Evolutionary conservation across 2,888 invertebrate genomes (phyloP).

Genomic region (Vannuccia rotundouncinata): DNA sequence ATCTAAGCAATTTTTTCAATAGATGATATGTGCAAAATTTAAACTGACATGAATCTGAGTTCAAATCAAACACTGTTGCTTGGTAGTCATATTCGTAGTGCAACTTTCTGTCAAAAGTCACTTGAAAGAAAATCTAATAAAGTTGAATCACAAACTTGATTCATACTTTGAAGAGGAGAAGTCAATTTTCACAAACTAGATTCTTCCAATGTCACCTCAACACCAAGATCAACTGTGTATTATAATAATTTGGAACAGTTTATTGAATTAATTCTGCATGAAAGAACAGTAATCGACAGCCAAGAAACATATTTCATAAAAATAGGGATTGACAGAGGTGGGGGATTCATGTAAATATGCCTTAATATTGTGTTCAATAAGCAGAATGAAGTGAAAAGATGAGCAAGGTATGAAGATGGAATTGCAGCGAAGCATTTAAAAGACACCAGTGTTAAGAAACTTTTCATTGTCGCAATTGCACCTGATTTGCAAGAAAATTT

Average conservation of each 20-base stretch:
- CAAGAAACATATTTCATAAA: too few species aligned
- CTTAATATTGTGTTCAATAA: neutral
- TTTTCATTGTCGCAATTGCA: conserved; percentile 4
- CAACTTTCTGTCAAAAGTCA: neutral
- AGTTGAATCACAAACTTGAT: conserved; percentile 31
- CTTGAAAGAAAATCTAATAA: neutral
- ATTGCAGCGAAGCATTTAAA: neutral
- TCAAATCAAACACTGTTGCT: neutral
- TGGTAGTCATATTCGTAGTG: neutral
- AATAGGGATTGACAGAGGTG: conserved; percentile 17
- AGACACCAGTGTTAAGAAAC: conserved; percentile 28
- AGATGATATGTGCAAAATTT: neutral
- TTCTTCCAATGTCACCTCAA: neutral
- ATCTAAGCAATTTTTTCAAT: neutral
- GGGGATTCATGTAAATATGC: neutral
- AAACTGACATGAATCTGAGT: neutral
- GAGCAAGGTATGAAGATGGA: too few species aligned
- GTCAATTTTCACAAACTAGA: conserved; percentile 1
- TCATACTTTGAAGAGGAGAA: neutral
- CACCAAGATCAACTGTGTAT: neutral
- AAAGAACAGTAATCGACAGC: too few species aligned
- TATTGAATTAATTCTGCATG: too few species aligned
- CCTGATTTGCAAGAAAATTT: neutral
- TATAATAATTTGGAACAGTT: conserved; percentile 8
- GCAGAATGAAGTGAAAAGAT: neutral